Conservation (phyloP, 2,797 vertebrate genomes). For the Acestrorhynchus altus region DNA sequence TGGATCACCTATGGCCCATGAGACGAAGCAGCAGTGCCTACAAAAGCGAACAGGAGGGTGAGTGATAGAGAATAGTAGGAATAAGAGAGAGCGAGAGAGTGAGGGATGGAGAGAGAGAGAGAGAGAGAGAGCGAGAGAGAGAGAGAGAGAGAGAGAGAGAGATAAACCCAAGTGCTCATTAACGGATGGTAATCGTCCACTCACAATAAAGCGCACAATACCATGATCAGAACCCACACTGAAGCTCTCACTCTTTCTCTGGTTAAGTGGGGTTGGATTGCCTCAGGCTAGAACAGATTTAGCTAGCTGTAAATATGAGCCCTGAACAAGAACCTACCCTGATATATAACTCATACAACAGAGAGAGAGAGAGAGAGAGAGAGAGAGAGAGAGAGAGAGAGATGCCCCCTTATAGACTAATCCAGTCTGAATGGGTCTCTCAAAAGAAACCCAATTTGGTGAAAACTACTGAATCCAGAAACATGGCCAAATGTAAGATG, state of each 20-base stretch:
- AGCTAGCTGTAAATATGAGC: slow-evolving; percentile 73
- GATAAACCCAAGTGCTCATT: slow-evolving; percentile 75
- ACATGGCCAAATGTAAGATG: too few relatives aligned
- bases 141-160: slow-evolving; percentile 32
- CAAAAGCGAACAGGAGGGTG: slow-evolving; percentile 34
- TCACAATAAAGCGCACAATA: slow-evolving; percentile 81
- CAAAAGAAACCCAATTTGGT: too few relatives aligned
- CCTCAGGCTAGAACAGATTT: slow-evolving; percentile 74
- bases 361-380: neutral
- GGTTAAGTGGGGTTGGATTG: slow-evolving; percentile 68
- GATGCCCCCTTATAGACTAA: too few relatives aligned
- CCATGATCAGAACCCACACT: slow-evolving; percentile 72
- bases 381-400: neutral
- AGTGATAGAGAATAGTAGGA: slow-evolving; percentile 32
- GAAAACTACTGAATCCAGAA: too few relatives aligned
- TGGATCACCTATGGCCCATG: slow-evolving; percentile 74
- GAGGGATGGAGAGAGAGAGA: slow-evolving; percentile 64
- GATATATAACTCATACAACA: neutral
- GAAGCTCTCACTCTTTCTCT: slow-evolving; percentile 62
- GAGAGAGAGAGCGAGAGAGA: slow-evolving; percentile 42
- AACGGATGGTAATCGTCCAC: slow-evolving; percentile 82
- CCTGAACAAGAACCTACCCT: slow-evolving; percentile 34
- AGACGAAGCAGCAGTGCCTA: neutral
- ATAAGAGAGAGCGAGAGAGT: slow-evolving; percentile 48
- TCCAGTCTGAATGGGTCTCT: too few relatives aligned